Percentiles rank a stretch among this genome's conserved stretches.
These are phyloP conservation scores for Troides helena DNA, from an alignment of 2,888 invertebrate species.

Conservation along the genomic window DNA sequence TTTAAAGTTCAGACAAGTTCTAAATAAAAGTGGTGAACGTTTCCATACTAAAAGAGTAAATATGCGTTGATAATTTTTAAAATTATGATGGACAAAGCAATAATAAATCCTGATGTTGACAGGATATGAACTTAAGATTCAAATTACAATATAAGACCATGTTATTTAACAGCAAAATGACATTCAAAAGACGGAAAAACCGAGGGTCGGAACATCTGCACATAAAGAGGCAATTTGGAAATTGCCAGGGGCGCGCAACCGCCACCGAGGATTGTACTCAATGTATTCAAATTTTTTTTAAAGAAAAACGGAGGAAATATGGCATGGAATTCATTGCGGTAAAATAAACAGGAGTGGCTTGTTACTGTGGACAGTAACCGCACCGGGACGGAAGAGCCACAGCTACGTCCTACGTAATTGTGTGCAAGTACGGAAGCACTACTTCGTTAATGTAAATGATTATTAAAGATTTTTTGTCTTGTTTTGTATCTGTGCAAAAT, in stretches of 20 bases:
- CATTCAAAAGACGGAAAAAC: constrained; percentile 79
- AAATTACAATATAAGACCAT: constrained; percentile 75
- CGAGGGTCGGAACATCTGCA: constrained; percentile 79
- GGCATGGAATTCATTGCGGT: constrained; percentile 74
- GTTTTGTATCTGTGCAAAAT: background rate
- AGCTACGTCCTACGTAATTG: constrained; percentile 13
- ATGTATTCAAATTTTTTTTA: constrained; percentile 73
- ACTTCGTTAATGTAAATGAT: background rate
- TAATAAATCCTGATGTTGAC: constrained; percentile 38
- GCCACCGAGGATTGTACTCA: constrained; percentile 75
- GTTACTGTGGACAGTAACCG: constrained; percentile 52
- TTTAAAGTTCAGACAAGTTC: too few relatives aligned
- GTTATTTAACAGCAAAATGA: constrained; percentile 79
- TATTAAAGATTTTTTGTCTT: background rate
- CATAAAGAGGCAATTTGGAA: constrained; percentile 81
- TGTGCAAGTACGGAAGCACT: constrained; percentile 4
- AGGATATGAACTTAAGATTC: constrained; percentile 58
- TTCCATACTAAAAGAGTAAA: background rate
- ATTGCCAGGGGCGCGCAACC: constrained; percentile 78
- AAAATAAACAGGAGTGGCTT: constrained; percentile 76
- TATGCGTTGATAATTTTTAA: background rate
- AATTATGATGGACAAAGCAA: background rate
- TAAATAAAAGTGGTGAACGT: too few relatives aligned
- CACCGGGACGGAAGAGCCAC: constrained; percentile 20
- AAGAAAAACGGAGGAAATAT: constrained; percentile 72